Percentiles rank a stretch among this genome's conserved stretches.
These are phyloP conservation scores for Drosophila parabipectinata DNA, from an alignment of 1,140 invertebrate species.

Conservation along the genomic window DNA sequence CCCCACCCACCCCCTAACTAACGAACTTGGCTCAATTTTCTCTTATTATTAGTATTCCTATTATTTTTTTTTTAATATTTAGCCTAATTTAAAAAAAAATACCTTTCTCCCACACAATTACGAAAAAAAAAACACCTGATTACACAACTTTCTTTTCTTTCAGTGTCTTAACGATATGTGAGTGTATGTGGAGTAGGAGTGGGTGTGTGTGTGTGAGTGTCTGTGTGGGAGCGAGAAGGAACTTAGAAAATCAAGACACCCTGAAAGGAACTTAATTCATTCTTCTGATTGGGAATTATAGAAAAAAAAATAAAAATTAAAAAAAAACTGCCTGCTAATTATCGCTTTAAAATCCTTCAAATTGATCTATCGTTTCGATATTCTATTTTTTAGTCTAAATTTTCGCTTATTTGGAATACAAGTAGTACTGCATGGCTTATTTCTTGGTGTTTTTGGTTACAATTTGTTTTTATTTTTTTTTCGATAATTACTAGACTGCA, in stretches of 20 bases:
- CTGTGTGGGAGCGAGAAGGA: slow-evolving; percentile 11
- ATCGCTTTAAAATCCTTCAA: neutral
- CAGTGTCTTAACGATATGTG: slow-evolving; percentile 34
- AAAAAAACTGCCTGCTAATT: neutral
- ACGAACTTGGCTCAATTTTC: slow-evolving; percentile 5
- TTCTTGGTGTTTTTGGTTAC: slow-evolving; percentile 40
- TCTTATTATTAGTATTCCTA: neutral
- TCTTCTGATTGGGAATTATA: neutral
- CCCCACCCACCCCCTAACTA: neutral
- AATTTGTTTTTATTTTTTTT: slow-evolving; percentile 16
- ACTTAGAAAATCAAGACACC: slow-evolving; percentile 1
- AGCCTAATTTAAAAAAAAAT: slow-evolving; percentile 23
- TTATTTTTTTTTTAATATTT: slow-evolving; percentile 17
- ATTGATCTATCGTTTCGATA: neutral
- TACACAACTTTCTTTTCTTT: slow-evolving; percentile 1
- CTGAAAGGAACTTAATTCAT: neutral
- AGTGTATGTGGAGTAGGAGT: slow-evolving; percentile 7
- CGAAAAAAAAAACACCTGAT: slow-evolving; percentile 7
- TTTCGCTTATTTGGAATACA: slow-evolving; percentile 21
- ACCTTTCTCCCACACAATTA: slow-evolving; percentile 2
- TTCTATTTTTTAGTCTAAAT: slow-evolving; percentile 21
- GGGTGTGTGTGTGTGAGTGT: slow-evolving; percentile 5
- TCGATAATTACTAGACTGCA: slow-evolving; percentile 6
- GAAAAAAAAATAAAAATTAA: neutral
- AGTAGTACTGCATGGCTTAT: slow-evolving; percentile 6